These are phyloP conservation scores for Phaedon cochleariae DNA, from an alignment of 2,888 invertebrate species.

Conservation along the genomic window DNA sequence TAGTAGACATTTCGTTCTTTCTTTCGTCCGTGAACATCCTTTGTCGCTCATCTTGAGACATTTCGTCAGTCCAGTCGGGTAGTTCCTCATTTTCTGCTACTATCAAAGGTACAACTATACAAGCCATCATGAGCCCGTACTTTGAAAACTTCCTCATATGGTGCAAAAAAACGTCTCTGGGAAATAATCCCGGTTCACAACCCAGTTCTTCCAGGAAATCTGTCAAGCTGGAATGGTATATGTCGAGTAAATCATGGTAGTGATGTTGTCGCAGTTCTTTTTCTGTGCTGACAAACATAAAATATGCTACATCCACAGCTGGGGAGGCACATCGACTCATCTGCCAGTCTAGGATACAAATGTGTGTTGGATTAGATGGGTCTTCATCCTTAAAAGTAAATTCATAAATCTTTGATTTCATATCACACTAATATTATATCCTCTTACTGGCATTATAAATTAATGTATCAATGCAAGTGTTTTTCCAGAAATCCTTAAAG, in stretches of 20 bases:
- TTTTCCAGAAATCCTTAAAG: no score
- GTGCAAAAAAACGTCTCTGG: slow-evolving; percentile 5
- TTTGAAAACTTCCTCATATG: slow-evolving; percentile 24
- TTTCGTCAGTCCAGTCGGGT: slow-evolving; percentile 27
- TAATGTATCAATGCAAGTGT: no score
- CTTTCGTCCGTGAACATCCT: slow-evolving; percentile 25
- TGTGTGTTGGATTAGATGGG: slow-evolving; percentile 12
- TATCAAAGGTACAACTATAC: slow-evolving; percentile 22
- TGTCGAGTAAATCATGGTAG: slow-evolving; percentile 19
- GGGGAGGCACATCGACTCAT: slow-evolving; percentile 27
- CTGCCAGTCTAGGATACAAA: slow-evolving; percentile 29
- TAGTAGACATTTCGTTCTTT: slow-evolving; percentile 16
- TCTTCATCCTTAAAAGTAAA: slow-evolving; percentile 15
- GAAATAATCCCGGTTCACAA: slow-evolving; percentile 5
- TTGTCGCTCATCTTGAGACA: slow-evolving; percentile 10
- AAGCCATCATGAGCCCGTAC: slow-evolving; percentile 29
- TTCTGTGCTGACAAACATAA: slow-evolving; percentile 29
- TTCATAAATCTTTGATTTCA: no score
- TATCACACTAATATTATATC: no score
- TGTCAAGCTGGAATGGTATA: slow-evolving; percentile 17
- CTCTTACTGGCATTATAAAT: no score
- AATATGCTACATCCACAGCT: slow-evolving; percentile 26
- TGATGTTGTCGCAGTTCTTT: slow-evolving; percentile 21
- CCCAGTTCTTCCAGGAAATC: slow-evolving; percentile 5
- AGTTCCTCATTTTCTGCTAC: slow-evolving; percentile 22